Base-by-base conservation (phyloP, 2,797 vertebrate species). In the Oryzias dopingdopingensis region DNA sequence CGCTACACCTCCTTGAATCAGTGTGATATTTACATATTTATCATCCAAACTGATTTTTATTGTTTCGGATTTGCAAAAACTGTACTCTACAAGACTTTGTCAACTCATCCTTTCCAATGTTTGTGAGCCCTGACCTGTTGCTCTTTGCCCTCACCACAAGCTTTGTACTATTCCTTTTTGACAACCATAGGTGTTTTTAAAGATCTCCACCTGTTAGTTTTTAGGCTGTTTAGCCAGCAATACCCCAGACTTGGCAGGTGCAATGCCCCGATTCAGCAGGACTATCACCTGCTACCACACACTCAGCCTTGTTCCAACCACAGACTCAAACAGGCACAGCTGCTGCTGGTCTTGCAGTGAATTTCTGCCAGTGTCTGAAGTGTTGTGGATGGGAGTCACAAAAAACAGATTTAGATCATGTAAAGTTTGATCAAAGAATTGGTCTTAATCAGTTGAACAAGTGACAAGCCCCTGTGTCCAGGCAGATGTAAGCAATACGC, bases 261-360 rank as follows among this genome's bases (percentile, higher is more conserved):
- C 57, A 72, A 61, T 47, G 23, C 47, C 51, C 43, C 42, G 44
- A 70, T 43, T 82, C 76, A 74, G 80, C 66, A 43, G 56, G 63
- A 58, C 50, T 49, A 60, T 80, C 86, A 89, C 75, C 87, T 90
- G 85, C 89, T 80, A 10, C 23, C 59, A 63, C 68, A 73, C 62
- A 64, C 62, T 70, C 54, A 54, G 58, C 53, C 62, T 63, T 56
- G 50, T 81, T 70, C 56, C 64, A 74, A 79, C 59, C 66, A 56
- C 44, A 32, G 69, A 78, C 77, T 42, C 45, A 74, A 70, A 61
- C 70, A 72, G 64, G 86, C 67, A 58, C 77, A 88, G 83, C 77
- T 86, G 85, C 72, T 62, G 32, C 48, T 1, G 59, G 58, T 70
- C 61, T 63, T 67, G 83, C 81, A 84, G 52, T 60, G 56, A 65